phyloP scores from a whole-genome alignment of 2,888 invertebrate species.

The Scrobipalpa atriplicella region DNA sequence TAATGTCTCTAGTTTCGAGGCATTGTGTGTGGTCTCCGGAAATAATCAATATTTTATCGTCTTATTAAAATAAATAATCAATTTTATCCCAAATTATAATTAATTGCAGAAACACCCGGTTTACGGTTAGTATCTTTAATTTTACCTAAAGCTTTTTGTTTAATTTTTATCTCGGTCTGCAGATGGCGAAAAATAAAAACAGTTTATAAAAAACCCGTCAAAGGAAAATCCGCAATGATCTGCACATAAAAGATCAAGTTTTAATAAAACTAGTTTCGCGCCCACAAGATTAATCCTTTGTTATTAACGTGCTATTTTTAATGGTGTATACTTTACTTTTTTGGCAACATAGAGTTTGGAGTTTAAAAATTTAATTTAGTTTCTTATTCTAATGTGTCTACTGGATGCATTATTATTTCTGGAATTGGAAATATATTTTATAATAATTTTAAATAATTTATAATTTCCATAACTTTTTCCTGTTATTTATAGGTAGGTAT shows the following conservation, averaged over 20 bases:
- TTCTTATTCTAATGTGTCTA: no score
- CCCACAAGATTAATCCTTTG: not conserved
- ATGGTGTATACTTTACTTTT: no score
- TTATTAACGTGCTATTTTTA: not conserved
- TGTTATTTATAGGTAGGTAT: no score
- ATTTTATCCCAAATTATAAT: not conserved
- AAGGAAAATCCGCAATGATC: conserved; percentile 20
- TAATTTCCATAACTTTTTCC: no score
- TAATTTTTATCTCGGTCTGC: no score
- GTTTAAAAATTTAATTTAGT: no score
- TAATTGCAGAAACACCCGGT: not conserved
- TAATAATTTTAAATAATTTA: no score
- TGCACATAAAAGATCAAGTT: conserved; percentile 3
- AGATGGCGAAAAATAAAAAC: not conserved
- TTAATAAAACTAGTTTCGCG: not conserved
- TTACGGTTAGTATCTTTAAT: no score
- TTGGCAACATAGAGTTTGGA: no score
- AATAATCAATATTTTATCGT: not conserved
- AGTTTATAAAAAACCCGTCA: not conserved
- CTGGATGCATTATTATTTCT: no score
- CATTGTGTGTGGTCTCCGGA: not conserved
- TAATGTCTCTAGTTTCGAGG: not conserved
- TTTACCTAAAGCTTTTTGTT: no score
- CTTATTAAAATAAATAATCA: not conserved
- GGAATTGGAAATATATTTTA: no score